Evolutionary conservation across 2,797 vertebrate species (phyloP).

Genomic region (Sebastes minor): DNA sequence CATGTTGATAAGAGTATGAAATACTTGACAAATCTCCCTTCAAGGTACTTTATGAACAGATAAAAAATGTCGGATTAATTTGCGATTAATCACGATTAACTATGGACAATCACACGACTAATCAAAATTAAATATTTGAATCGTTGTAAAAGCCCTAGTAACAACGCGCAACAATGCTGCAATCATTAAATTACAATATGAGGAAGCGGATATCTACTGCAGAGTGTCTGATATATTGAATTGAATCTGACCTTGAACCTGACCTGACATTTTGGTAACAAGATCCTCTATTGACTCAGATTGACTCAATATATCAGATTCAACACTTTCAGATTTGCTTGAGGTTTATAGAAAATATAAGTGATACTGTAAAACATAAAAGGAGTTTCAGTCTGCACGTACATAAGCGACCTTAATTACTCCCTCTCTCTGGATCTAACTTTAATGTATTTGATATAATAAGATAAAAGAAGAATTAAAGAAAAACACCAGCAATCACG

Average conservation of each 20-base stretch:
- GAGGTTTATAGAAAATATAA: not conserved
- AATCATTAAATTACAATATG: not conserved
- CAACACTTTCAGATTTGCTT: not conserved
- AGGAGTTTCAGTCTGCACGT: not conserved
- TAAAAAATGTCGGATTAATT: too few relatives aligned
- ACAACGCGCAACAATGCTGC: not conserved
- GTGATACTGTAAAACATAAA: not conserved
- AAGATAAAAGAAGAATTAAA: not conserved
- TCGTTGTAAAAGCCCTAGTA: too few relatives aligned
- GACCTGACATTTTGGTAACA: not conserved
- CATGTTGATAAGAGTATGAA: too few relatives aligned
- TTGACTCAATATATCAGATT: not conserved
- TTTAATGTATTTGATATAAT: conserved; percentile 4
- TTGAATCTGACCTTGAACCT: not conserved
- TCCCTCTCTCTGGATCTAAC: not conserved
- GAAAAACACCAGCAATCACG: conserved; percentile 1
- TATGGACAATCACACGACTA: too few relatives aligned
- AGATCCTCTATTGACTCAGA: not conserved
- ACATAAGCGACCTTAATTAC: not conserved
- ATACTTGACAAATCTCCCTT: too few relatives aligned
- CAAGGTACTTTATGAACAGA: too few relatives aligned
- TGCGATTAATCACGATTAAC: too few relatives aligned
- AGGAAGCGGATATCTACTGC: not conserved
- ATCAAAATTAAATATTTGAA: too few relatives aligned
- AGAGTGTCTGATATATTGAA: not conserved